A percentile compares a stretch with the other conserved stretches of the same genome.
These are phyloP conservation scores for Brotula barbata DNA, from an alignment of 2,797 vertebrate genomes.

Conservation along the genomic window DNA sequence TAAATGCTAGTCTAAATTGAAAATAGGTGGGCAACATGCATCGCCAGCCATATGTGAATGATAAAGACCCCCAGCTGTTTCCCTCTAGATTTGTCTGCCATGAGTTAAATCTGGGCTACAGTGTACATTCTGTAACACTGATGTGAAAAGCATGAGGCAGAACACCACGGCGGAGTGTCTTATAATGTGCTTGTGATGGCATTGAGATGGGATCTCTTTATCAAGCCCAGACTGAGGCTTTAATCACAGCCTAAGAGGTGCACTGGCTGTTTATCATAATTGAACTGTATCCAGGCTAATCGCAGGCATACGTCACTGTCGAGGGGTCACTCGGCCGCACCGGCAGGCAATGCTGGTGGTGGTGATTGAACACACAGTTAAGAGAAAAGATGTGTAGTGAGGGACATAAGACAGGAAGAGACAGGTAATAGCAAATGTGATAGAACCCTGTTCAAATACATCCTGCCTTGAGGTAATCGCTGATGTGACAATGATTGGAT, in stretches of 20 bases:
- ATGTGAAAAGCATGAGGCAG: conserved; percentile 77
- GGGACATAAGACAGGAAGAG: conserved; percentile 57
- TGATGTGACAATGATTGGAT: conserved; percentile 74
- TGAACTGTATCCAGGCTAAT: conserved; percentile 95
- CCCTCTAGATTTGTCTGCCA: conserved; percentile 62
- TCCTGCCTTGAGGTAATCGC: conserved; percentile 59
- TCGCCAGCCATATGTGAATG: conserved; percentile 87
- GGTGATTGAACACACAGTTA: conserved; percentile 78
- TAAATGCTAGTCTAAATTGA: conserved; percentile 73
- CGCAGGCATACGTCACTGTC: conserved; percentile 94
- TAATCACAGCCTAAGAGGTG: conserved; percentile 96
- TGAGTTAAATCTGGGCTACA: conserved; percentile 43
- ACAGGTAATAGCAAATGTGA: conserved; percentile 70
- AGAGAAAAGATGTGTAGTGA: conserved; percentile 68
- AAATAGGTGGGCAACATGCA: conserved; percentile 77
- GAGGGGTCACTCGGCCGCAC: conserved; percentile 66
- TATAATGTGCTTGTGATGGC: conserved; percentile 90
- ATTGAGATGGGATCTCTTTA: conserved; percentile 93
- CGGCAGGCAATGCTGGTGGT: conserved; percentile 43
- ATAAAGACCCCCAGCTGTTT: conserved; percentile 86
- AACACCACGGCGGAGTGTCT: conserved; percentile 77
- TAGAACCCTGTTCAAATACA: conserved; percentile 60
- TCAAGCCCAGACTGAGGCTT: conserved; percentile 85
- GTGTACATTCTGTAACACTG: conserved; percentile 69
- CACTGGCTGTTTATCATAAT: conserved; percentile 92